Evolutionary conservation across 2,888 invertebrate genomes (phyloP), one percentile per base, ranked within the genome.

Genomic region (Nymphalis polychloros): DNA sequence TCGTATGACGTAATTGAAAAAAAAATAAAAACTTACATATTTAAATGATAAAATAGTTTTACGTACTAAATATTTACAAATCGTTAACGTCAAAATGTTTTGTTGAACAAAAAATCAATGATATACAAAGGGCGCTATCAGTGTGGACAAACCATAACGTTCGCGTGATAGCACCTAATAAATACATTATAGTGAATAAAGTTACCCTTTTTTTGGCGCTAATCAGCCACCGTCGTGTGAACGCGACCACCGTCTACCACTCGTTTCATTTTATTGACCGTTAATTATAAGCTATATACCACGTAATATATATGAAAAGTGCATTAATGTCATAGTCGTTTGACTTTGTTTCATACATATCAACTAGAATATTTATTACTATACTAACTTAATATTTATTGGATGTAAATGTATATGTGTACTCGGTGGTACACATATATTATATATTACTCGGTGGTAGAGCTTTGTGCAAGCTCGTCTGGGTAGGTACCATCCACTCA

Each of bases 81-180:
- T 10, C n/a, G n/a, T n/a, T n/a, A n/a, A 4, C 3, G 41, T 41
- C 41, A 10, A 41, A 3, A 41, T 4, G 10, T 2, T 31, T 31
- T 31, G 27, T 31, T 31, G 5, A 27, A 27, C 27, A 48, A 17
- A 7, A 48, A n/a, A 16, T n/a, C 8, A 4, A n/a, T 19, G 10
- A 7, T 49, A 19, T 49, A n/a, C 23, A 13, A 27, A 53, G 16
- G 17, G 8, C 53, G 63, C 65, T 13, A 3, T 46, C 47, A 53
- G 27, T 59, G n/a, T 13, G 46, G 6, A 41, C 63, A 16, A 46
- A 23, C 59, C 49, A 68, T 63, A 64, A 61, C 68, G 55, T 63
- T 84, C 74, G 86, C 87, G 84, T 88, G 88, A 72, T 72, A 77
- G 72, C 79, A 77, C 79, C 81, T 83, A 85, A 86, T 88, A 86